Evolutionary conservation across 2,888 invertebrate species (phyloP).

Genomic region (Chelonus formosanus): DNA sequence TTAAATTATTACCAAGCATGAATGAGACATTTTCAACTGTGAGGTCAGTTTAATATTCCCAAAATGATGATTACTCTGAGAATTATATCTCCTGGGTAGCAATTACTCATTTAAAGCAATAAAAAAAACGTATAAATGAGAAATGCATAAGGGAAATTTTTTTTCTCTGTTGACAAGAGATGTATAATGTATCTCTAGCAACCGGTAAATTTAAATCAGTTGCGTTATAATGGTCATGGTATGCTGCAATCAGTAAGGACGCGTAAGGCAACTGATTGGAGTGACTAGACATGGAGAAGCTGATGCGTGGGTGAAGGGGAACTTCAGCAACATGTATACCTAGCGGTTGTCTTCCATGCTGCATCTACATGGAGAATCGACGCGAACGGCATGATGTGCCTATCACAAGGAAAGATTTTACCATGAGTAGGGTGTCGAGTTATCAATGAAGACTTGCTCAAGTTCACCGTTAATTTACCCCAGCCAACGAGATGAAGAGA

Average conservation of each 20-base stretch:
- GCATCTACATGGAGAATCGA: slow-evolving; percentile 22
- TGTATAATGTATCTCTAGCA: slow-evolving; percentile 28
- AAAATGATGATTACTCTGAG: no score
- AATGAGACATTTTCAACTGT: no score
- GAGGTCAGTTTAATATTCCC: no score
- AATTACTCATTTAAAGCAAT: no score
- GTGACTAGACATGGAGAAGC: slow-evolving; percentile 17
- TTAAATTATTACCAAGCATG: no score
- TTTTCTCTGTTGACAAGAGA: no score
- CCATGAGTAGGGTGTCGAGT: slow-evolving; percentile 22
- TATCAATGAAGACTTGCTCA: slow-evolving; percentile 30
- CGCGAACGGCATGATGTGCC: slow-evolving; percentile 27
- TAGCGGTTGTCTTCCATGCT: slow-evolving; percentile 12
- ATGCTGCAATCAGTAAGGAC: slow-evolving; percentile 43
- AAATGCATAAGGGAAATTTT: no score
- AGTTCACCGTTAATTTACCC: slow-evolving; percentile 27
- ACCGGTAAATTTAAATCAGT: slow-evolving; percentile 58
- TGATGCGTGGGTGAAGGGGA: slow-evolving; percentile 39
- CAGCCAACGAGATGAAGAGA: neutral
- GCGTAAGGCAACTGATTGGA: slow-evolving; percentile 32
- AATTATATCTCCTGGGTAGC: no score
- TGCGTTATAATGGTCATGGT: slow-evolving; percentile 44
- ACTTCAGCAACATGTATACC: slow-evolving; percentile 2
- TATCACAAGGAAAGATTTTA: slow-evolving; percentile 20
- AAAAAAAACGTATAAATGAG: no score